Percentiles rank a stretch among this genome's conserved stretches.
phyloP scores from a whole-genome alignment of 2,888 invertebrate genomes.

The Proisotoma minuta region DNA sequence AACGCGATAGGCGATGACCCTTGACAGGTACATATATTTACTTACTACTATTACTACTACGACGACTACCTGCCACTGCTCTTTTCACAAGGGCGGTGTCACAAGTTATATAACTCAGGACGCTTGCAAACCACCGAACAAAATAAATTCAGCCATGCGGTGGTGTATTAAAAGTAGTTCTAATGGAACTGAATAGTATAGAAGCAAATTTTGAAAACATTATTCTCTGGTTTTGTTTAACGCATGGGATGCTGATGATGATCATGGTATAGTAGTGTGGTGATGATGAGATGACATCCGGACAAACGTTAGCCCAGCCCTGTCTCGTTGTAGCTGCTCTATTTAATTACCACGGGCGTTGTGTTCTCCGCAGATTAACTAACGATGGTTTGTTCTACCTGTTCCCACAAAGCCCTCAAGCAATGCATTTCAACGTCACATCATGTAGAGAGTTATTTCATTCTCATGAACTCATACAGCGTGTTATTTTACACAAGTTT shows the following conservation, averaged over 20 bases:
- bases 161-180: no score
- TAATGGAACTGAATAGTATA: no score
- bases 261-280: neutral
- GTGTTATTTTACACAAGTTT: no score
- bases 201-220: no score
- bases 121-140: no score
- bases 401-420: no score
- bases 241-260: neutral
- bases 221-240: no score
- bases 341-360: constrained; percentile 43
- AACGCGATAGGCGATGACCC: constrained; percentile 40
- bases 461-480: no score
- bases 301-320: constrained; percentile 40
- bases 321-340: constrained; percentile 26
- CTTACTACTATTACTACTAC: neutral
- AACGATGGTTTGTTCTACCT: no score
- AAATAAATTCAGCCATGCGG: no score
- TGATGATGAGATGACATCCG: constrained; percentile 37
- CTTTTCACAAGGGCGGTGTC: constrained; percentile 4
- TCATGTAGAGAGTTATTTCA: no score
- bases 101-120: neutral
- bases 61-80: neutral
- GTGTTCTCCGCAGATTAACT: constrained; percentile 4
- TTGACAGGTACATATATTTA: constrained; percentile 25
- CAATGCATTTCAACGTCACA: no score